Base-by-base conservation (phyloP, 53 echinoderm and acorn worm species). In the Hippasteria phrygiana region DNA sequence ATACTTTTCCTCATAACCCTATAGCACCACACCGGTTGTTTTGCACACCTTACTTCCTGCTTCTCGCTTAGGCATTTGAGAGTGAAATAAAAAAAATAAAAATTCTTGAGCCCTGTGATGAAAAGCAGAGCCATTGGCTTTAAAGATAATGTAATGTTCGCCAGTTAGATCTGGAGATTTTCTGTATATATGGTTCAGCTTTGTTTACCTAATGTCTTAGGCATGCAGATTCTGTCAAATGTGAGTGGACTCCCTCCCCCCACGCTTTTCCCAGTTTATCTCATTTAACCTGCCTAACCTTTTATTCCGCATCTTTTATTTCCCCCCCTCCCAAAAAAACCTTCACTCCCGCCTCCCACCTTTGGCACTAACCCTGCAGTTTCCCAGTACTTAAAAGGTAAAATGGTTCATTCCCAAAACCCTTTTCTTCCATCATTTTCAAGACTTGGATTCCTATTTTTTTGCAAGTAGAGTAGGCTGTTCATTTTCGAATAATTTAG, bases 331-430 rank as follows among this genome's bases (percentile, higher is more conserved):
- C 73, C 22, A 3, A 34, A 55, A 55, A 78, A n/a, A n/a, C n/a
- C n/a, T n/a, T n/a, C n/a, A n/a, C n/a, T n/a, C 26, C 59, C 46
- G 64, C 43, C 43, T 22, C 48, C 71, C 50, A 22, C 37, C 29
- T 70, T 50, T 28, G 22, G 26, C 29, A 48, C 41, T 42, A 41
- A 40, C 31, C 50, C 62, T 65, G 66, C 91, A 86, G 91, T 83
- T 65, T 91, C 65, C 66, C 43, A 86, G 87, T 77, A 66, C 75
- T 55, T 85, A 42, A 87, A 75, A 76, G 87, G 87, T 91, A 86
- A 84, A 80, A n/a, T 24, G 4, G 59, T 59, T 11, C 5, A 7
- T 11, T 45, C 59, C 59, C 59, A 12, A 59, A 59, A 59, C 26
- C 59, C n/a, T 59, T 26, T 0, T 9, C 59, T 17, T 59, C 59